phyloP scores from a whole-genome alignment of 2,797 vertebrate species.

The Hyperoplus lanceolatus region DNA sequence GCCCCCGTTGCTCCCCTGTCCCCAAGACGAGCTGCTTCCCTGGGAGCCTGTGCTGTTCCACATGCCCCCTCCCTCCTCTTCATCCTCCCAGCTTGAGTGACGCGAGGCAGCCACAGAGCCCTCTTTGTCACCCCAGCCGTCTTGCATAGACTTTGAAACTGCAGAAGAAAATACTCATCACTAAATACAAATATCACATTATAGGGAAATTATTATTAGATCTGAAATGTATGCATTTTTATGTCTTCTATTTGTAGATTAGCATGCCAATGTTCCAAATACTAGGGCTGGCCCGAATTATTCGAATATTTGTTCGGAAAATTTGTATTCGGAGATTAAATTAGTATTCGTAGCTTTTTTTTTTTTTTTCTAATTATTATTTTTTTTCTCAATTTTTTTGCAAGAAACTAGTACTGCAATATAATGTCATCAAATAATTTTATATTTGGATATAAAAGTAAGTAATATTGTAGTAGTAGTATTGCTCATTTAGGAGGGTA shows the following conservation, averaged over 20 bases:
- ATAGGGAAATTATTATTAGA: neutral
- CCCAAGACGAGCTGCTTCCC: slow-evolving; percentile 97
- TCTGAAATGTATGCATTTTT: neutral
- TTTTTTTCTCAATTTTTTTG: no score
- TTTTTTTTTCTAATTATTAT: no score
- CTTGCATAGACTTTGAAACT: slow-evolving; percentile 99
- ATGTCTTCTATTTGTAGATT: neutral
- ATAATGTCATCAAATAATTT: no score
- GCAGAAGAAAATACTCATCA: slow-evolving; percentile 29
- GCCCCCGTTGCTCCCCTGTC: slow-evolving; percentile 86
- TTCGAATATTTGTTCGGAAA: no score
- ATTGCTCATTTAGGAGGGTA: no score
- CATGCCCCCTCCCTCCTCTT: slow-evolving; percentile 93
- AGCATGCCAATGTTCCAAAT: neutral
- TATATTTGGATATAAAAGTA: no score
- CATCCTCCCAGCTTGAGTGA: slow-evolving; percentile 98
- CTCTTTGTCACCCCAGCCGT: slow-evolving; percentile 96
- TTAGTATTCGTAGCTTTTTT: no score
- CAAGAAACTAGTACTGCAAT: no score
- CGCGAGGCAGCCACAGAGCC: slow-evolving; percentile 91
- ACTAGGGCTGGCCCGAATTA: no score
- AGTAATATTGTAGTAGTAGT: no score
- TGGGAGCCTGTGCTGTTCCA: slow-evolving; percentile 98
- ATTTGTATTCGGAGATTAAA: no score
- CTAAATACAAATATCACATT: neutral